Evolutionary conservation across 1,140 invertebrate species (phyloP), one percentile per base, ranked within the genome.

Genomic region (Hypothenemus hampei): DNA sequence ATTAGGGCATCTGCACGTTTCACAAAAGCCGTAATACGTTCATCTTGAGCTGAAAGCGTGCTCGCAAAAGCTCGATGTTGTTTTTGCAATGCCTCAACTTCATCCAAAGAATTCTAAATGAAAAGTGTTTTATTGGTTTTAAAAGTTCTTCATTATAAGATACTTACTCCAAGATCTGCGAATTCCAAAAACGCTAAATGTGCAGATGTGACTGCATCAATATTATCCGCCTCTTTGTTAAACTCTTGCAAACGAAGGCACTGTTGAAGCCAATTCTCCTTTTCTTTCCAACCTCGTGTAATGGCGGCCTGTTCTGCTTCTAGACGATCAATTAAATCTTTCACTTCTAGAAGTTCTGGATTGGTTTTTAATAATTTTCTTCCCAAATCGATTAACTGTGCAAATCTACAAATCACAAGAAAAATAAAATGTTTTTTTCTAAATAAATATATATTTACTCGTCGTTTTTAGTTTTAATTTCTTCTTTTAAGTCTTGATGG

Each of bases 201-300:
- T 29, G 90, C 89, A 44, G 91, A 91, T 26, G 90, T 95, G 3
- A 91, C 87, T 0, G 94, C 92, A 74, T 98, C 95, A 55, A 98
- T 94, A 68, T 96, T 91, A 72, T 98, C 94, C 0, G 94, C 95
- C 74, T 99, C 96, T 45, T 91, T 82, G 70, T 95, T 97, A 73
- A 98, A 97, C 53, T 88, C 80, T 73, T 92, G 89, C 41, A 96
- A 73, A 63, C 95, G 89, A 13, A 92, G 75, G 58, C 88, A 87
- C 68, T 96, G 91, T 57, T 85, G 78, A 22, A 95, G 73, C 80
- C 87, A 88, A 41, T 83, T 81, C 19, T 91, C 83, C 68, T 94
- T 94, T 24, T 87, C 81, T 31, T 81, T 73, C 89, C 91, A 95
- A 73, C 83, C 85, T 53, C 82, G 80, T 21, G 78, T 75, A 1